Conservation (phyloP, 2,888 invertebrate species). For the Embidobia sp. region DNA sequence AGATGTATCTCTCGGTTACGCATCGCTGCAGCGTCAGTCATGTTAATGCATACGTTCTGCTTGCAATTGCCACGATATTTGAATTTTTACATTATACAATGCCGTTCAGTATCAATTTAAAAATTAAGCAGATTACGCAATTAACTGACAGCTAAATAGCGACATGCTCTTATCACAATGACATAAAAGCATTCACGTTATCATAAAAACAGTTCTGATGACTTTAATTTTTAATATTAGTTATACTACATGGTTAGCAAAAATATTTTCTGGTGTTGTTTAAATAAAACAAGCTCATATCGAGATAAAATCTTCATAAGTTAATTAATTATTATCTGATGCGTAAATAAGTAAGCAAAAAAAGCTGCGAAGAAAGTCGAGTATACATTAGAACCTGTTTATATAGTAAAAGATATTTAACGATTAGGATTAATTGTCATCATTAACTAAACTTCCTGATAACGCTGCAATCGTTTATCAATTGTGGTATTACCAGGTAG, state of each 20-base stretch:
- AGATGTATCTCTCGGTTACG: too few relatives aligned
- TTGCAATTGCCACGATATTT: too few relatives aligned
- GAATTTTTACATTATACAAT: too few relatives aligned
- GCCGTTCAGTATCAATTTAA: too few relatives aligned
- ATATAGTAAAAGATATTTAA: conserved; percentile 14
- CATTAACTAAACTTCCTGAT: conserved; percentile 28
- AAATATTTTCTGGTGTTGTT: conserved; percentile 24
- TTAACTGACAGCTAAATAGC: too few relatives aligned
- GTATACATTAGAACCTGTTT: conserved; percentile 53
- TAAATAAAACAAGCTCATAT: conserved; percentile 41
- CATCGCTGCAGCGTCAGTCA: too few relatives aligned
- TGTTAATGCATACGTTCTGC: too few relatives aligned
- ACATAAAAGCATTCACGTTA: too few relatives aligned
- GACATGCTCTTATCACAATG: too few relatives aligned
- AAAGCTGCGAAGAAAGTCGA: conserved; percentile 49
- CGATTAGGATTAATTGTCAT: conserved; percentile 49
- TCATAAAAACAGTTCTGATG: conserved; percentile 28
- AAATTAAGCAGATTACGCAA: too few relatives aligned
- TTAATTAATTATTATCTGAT: conserved; percentile 57
- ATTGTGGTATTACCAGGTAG: too few relatives aligned
- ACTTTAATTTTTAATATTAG: conserved; percentile 42
- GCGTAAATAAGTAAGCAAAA: conserved; percentile 18
- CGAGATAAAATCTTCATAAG: conserved; percentile 54
- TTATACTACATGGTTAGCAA: background rate
- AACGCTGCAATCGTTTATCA: conserved; percentile 10